Percentiles rank a stretch among this genome's conserved stretches.
Conservation (phyloP, 2,113 vertebrate species). For the Macroglossus sobrinus region DNA sequence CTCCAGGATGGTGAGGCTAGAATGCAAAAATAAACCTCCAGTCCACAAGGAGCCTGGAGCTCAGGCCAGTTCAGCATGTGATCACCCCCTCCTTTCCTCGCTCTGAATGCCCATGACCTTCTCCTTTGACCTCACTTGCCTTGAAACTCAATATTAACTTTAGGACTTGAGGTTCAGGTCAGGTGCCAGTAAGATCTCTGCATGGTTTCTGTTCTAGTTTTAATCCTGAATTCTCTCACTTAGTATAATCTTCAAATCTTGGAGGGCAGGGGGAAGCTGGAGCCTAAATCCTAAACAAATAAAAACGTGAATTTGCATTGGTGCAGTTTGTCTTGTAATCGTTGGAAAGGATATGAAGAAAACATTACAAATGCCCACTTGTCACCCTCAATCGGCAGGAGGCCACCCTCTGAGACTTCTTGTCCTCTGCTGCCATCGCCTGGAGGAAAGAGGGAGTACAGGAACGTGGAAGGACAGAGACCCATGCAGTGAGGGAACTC, state of each 20-base stretch:
- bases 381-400: background rate
- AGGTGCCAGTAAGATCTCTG: background rate
- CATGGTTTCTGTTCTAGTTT: background rate
- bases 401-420: background rate
- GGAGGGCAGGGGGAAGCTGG: rapidly evolving
- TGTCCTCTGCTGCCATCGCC: slow-evolving; percentile 60
- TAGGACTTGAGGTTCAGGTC: background rate
- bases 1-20: background rate
- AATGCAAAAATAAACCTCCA: background rate
- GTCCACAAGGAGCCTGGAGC: background rate
- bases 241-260: background rate
- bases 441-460: background rate
- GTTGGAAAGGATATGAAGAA: background rate
- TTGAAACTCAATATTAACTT: background rate
- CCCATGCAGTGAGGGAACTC: background rate
- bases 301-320: background rate
- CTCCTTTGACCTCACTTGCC: background rate
- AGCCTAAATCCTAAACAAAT: slow-evolving; percentile 3
- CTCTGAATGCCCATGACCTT: rapidly evolving
- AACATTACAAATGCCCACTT: background rate
- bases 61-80: rapidly evolving
- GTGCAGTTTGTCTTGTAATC: background rate
- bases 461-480: background rate
- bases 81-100: background rate
- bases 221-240: background rate